phyloP scores from a whole-genome alignment of 2,113 vertebrate species.

The Chaenogobius annularis region DNA sequence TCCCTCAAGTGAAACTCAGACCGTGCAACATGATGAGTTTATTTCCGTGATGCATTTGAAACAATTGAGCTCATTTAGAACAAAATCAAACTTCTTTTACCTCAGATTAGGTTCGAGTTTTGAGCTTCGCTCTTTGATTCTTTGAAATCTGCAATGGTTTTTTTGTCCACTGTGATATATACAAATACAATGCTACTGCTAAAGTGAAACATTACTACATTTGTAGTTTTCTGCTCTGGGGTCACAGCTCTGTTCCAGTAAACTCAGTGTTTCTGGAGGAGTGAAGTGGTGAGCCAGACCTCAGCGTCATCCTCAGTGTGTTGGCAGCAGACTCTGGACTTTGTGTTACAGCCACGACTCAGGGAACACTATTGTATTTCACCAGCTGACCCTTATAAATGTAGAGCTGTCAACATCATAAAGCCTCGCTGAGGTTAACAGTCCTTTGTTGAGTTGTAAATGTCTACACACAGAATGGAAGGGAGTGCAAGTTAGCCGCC shows the following conservation, averaged over 20 bases:
- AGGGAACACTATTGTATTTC: conserved; percentile 34
- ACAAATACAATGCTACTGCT: not conserved
- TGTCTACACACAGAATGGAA: conserved; percentile 27
- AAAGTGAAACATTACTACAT: not conserved
- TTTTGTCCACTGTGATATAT: no score
- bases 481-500: not conserved
- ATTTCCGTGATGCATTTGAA: no score
- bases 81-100: no score
- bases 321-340: conserved; percentile 79
- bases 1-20: no score
- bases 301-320: conserved; percentile 57
- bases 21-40: no score
- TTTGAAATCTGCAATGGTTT: no score
- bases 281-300: conserved; percentile 27
- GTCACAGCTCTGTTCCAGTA: not conserved
- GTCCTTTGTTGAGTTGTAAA: conserved; percentile 61
- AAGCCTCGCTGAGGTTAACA: conserved; percentile 57
- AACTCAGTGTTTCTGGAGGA: conserved; percentile 2
- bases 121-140: no score
- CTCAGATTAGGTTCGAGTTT: no score
- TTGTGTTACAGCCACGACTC: conserved; percentile 50
- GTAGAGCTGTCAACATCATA: conserved; percentile 45
- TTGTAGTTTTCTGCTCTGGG: not conserved
- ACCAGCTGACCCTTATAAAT: conserved; percentile 60
- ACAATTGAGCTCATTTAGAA: no score